These are phyloP conservation scores for Strigops habroptila DNA, from an alignment of 2,113 vertebrate species.

Conservation along the genomic window DNA sequence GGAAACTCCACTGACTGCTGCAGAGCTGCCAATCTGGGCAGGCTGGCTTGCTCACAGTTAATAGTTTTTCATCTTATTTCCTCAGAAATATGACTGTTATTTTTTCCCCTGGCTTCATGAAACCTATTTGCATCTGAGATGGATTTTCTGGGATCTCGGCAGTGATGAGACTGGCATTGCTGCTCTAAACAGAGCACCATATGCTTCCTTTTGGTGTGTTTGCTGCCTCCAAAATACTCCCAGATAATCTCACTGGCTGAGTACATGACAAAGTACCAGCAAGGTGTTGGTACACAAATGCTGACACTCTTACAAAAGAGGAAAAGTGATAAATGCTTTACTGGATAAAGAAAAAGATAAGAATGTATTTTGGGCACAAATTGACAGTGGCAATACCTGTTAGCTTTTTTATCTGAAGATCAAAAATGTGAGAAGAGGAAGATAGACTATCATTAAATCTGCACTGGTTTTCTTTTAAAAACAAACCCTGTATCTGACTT, in stretches of 20 bases:
- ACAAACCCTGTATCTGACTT: not conserved
- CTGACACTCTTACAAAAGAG: not conserved
- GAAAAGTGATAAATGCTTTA: slow-evolving; percentile 8
- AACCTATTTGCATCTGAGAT: not conserved
- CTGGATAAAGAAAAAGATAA: not conserved
- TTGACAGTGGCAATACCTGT: not conserved
- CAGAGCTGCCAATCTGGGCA: not conserved
- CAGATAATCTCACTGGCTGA: not conserved
- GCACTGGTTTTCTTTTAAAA: not conserved
- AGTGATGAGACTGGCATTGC: not conserved
- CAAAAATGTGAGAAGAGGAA: not conserved
- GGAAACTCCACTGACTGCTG: not conserved
- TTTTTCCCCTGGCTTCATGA: not conserved
- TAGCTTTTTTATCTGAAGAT: not conserved
- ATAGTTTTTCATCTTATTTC: not conserved
- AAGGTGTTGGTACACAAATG: not conserved
- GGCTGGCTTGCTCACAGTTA: not conserved
- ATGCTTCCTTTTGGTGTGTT: not conserved
- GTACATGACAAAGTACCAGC: not conserved
- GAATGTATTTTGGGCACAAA: slow-evolving; percentile 8
- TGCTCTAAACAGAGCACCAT: slow-evolving; percentile 6
- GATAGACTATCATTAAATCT: slow-evolving; percentile 9
- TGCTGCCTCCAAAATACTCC: slow-evolving; percentile 23
- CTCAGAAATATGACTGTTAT: not conserved
- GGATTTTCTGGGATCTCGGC: not conserved